Conservation (phyloP, 1,140 invertebrate genomes). For the Octopus sinensis region DNA sequence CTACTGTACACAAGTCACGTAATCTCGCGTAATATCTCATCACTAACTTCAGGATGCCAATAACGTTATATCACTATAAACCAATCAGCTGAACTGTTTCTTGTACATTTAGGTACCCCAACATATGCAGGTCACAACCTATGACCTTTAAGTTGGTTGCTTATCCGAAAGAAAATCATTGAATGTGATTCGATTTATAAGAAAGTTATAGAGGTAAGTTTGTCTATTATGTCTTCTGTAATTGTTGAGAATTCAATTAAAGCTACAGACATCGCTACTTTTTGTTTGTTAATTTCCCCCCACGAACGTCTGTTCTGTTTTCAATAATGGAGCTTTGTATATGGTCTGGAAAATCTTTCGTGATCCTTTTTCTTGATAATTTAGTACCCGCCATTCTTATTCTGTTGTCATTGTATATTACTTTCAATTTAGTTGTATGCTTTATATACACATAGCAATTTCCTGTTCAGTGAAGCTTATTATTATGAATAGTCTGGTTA, state of each 20-base stretch:
- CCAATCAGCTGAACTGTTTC: conserved; percentile 41
- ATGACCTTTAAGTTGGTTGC: conserved; percentile 52
- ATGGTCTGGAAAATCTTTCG: neutral
- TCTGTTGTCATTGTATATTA: too few species aligned
- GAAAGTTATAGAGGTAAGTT: conserved; percentile 11
- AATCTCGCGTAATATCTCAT: conserved; percentile 18
- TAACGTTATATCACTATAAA: conserved; percentile 37
- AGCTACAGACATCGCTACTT: too few species aligned
- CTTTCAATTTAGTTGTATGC: too few species aligned
- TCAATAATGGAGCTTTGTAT: too few species aligned
- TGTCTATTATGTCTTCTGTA: neutral
- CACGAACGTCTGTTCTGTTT: too few species aligned
- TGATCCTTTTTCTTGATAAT: too few species aligned
- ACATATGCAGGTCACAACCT: conserved; percentile 51
- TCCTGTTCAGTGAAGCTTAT: too few species aligned
- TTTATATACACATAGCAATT: too few species aligned
- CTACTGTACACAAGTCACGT: neutral
- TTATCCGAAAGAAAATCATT: neutral
- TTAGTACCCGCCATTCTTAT: too few species aligned
- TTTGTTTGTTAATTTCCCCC: too few species aligned
- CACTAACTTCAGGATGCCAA: conserved; percentile 24
- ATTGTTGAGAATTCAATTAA: too few species aligned
- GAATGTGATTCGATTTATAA: neutral
- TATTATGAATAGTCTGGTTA: too few species aligned
- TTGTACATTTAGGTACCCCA: conserved; percentile 28